These are phyloP conservation scores for Sphaeridia pumilis DNA, from an alignment of 2,888 invertebrate genomes.

Conservation along the genomic window DNA sequence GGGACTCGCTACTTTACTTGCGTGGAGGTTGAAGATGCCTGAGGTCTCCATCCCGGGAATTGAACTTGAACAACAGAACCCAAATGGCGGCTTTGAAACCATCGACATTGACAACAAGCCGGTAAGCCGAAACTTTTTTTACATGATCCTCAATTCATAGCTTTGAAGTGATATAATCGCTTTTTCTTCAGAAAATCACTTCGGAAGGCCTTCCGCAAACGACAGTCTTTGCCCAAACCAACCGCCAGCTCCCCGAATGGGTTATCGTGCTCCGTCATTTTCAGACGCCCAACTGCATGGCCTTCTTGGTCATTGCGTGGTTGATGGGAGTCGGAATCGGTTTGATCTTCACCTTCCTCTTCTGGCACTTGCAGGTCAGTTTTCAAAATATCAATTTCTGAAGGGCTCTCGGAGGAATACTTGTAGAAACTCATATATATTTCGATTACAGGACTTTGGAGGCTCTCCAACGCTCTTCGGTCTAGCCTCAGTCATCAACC, in stretches of 20 bases:
- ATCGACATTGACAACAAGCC: conserved; percentile 24
- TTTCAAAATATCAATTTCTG: neutral
- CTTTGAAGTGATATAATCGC: neutral
- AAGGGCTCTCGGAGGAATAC: neutral
- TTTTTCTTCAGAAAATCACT: conserved; percentile 12
- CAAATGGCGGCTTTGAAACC: conserved; percentile 26
- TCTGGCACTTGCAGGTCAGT: conserved; percentile 75
- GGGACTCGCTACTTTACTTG: conserved; percentile 30
- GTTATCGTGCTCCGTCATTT: conserved; percentile 79
- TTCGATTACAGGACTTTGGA: conserved; percentile 62
- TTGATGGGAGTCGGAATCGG: conserved; percentile 99
- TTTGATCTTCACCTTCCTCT: conserved; percentile 94
- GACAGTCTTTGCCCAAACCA: conserved; percentile 33
- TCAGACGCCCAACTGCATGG: conserved; percentile 76
- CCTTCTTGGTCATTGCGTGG: conserved; percentile 92
- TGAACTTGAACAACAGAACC: conserved; percentile 17
- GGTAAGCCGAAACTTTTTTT: too few relatives aligned
- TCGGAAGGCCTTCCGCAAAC: conserved; percentile 24
- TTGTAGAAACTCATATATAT: neutral
- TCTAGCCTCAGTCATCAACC: conserved; percentile 95
- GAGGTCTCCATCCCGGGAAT: conserved; percentile 18
- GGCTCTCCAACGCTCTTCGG: conserved; percentile 96
- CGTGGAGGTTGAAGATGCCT: conserved; percentile 28
- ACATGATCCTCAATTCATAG: too few relatives aligned
- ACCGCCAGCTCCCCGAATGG: conserved; percentile 74